Base-by-base conservation (phyloP, 2,888 invertebrate species). In the Meliscaeva auricollis region DNA sequence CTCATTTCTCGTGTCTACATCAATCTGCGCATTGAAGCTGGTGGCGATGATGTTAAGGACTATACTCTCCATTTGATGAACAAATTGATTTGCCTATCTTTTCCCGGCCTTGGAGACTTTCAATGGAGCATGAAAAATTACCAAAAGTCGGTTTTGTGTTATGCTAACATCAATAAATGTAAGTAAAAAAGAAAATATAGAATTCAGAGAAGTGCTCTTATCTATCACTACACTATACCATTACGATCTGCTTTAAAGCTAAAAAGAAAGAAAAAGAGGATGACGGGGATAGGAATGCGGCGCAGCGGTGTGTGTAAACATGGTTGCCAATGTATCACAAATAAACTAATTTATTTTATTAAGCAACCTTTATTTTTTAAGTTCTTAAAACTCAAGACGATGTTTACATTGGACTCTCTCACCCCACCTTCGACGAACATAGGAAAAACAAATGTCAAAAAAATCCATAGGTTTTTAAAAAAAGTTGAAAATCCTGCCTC, bases 101-200 rank as follows among this genome's bases (percentile, higher is more conserved):
- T 62, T 62, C 38, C 58, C 52, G 52, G 72, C 62, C 85, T 54
- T 76, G 69, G 81, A 77, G 76, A 85, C 81, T 80, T 85, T 81
- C 85, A 85, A 80, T 85, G 81, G 81, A 85, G 62, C 85, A 85
- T 85, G 85, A 85, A 85, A 85, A 85, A 85, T 85, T 81, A 85
- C 81, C 85, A 69, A 81, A 85, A 85, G 85, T 85, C 85, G 73
- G 76, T 85, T 85, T 77, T 80, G 48, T 81, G 85, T 85, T 72
- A 85, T 85, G 76, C 73, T 80, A 81, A 81, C 85, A 85, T 85
- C 81, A 85, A 85, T 85, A 85, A 85, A 77, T 35, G 69, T 38
- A 4, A 38, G 32, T 72, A 46, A 58, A 13, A 75, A 66, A 64
- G 60, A 52, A 20, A 54, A 44, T 30, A 15, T 2, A 70, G 20